These are phyloP conservation scores for Pilophorus perplexus DNA, from an alignment of 2,888 invertebrate genomes.

Conservation along the genomic window DNA sequence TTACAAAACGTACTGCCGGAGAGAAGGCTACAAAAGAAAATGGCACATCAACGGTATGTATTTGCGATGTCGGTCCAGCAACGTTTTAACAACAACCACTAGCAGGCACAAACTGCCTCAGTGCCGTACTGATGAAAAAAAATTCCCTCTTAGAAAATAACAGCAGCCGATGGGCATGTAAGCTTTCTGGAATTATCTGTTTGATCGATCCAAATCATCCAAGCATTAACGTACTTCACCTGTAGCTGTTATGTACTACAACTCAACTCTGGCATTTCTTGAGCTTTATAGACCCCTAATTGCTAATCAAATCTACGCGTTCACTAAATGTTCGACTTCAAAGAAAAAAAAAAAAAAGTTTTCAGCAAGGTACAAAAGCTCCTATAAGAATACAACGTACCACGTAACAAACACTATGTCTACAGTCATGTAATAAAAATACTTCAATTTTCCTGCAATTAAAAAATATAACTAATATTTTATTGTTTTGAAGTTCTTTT, in stretches of 20 bases:
- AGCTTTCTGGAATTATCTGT: too few species aligned
- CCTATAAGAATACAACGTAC: too few species aligned
- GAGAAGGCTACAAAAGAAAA: too few species aligned
- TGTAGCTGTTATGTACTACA: too few species aligned
- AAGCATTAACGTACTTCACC: background rate
- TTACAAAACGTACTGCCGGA: too few species aligned
- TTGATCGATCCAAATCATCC: background rate
- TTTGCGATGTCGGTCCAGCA: background rate
- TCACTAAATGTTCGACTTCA: too few species aligned
- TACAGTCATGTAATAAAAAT: slow-evolving; percentile 26
- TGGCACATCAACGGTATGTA: slow-evolving; percentile 15
- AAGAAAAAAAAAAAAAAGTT: too few species aligned
- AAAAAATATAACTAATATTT: slow-evolving; percentile 24
- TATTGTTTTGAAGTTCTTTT: slow-evolving; percentile 16
- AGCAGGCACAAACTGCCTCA: slow-evolving; percentile 8
- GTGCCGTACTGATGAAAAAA: background rate
- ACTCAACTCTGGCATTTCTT: too few species aligned
- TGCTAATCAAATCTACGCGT: too few species aligned
- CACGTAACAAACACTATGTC: slow-evolving; percentile 7
- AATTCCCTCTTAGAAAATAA: background rate
- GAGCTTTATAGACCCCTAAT: too few species aligned
- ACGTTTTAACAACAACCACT: background rate
- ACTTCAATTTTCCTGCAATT: slow-evolving; percentile 12
- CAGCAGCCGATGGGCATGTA: too few species aligned
- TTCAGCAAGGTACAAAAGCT: too few species aligned